Base-by-base conservation (phyloP, 2,888 invertebrate genomes). In the Sericinus montela region DNA sequence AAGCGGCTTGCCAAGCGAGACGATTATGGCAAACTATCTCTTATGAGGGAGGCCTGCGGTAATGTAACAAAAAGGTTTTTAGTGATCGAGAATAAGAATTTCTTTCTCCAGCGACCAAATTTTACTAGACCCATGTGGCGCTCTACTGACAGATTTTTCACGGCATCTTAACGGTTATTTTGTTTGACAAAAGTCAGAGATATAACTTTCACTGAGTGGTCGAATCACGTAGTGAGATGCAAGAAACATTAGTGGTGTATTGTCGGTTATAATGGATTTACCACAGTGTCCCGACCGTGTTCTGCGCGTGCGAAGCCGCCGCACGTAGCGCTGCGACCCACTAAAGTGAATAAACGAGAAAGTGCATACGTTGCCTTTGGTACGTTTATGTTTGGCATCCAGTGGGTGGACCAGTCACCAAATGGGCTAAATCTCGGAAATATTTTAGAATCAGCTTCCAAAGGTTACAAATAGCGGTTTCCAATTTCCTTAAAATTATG, bases 271-370 rank as follows among this genome's bases (percentile, higher is more conserved):
- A 75, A 78, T 75, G 72, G 69, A 73, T 74, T 75, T 59, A 68
- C 65, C 59, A 67, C 68, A 61, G 60, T 55, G 56, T 53, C 50
- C 55, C 48, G 56, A 46, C 52, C 38, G 44, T 35, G 42, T 47
- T 48, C 36, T 61, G 65, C 68, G 65, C 58, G 64, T 60, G 68
- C 62, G 53, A 63, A 58, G 58, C 62, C 61, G 60, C 59, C 64
- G 63, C 69, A 62, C 68, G 66, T 67, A 63, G 63, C 64, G 53
- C 59, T 62, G 66, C 71, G 81, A 81, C 84, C 84, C 73, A 85
- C 80, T 77, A 74, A 78, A 68, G 66, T 71, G 73, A 76, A 77
- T 76, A 75, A 74, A 72, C 75, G 80, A 75, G 83, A 84, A 83
- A 51, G 50, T 51, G 41, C 45, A 51, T 51, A 30, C 41, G 45